A percentile compares a stretch with the other conserved stretches of the same genome.
These are phyloP conservation scores for Etia nguti DNA, from an alignment of 2,113 vertebrate genomes.

Conservation along the genomic window DNA sequence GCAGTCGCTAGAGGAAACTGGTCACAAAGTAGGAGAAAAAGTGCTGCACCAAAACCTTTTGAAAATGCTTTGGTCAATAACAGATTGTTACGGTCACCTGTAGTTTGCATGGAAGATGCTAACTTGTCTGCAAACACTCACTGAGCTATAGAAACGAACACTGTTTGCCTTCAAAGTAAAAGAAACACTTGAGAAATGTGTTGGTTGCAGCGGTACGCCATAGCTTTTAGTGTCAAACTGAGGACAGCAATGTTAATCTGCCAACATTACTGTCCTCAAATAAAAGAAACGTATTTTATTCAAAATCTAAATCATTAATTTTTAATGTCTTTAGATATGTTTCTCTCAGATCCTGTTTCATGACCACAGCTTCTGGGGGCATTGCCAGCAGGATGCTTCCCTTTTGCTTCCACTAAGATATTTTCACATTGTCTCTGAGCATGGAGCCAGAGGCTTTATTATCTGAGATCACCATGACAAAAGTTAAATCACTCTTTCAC, in stretches of 20 bases:
- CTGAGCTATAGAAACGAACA: background rate
- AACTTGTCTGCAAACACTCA: background rate
- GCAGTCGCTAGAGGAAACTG: background rate
- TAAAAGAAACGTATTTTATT: background rate
- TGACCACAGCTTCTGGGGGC: background rate
- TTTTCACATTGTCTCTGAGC: background rate
- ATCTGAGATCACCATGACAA: conserved; percentile 1
- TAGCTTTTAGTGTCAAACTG: background rate
- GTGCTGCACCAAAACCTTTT: background rate
- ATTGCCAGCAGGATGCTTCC: background rate
- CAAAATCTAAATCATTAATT: background rate
- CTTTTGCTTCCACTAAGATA: background rate
- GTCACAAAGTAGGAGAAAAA: background rate
- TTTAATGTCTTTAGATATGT: background rate
- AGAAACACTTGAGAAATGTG: background rate
- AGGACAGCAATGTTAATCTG: background rate
- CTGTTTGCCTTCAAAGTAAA: background rate
- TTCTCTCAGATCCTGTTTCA: background rate
- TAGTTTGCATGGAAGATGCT: background rate
- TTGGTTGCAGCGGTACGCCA: background rate
- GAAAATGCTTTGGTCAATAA: fast-evolving
- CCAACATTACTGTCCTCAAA: background rate
- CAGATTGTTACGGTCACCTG: background rate
- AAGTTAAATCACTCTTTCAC: background rate
- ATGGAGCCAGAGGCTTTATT: background rate